Percentiles rank a stretch among this genome's conserved stretches.
phyloP scores from a whole-genome alignment of 1,140 invertebrate species.

The Drosophila bifasciata region DNA sequence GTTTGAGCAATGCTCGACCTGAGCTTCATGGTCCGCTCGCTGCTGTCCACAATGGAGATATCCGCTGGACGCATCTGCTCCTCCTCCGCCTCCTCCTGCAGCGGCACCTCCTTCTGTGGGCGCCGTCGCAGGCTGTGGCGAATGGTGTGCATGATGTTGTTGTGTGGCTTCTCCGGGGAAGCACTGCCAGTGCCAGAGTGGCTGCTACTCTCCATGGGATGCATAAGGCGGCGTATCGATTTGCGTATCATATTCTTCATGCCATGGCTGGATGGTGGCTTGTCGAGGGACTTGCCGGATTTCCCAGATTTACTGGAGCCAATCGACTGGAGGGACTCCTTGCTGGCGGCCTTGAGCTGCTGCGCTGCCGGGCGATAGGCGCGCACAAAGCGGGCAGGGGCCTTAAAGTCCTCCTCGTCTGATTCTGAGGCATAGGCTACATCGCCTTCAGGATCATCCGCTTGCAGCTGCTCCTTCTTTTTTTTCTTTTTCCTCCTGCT shows the following conservation, averaged over 20 bases:
- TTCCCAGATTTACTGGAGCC: slow-evolving; percentile 37
- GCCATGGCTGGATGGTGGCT: slow-evolving; percentile 20
- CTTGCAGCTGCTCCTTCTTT: slow-evolving; percentile 4
- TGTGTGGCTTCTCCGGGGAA: slow-evolving; percentile 34
- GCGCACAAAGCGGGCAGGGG: slow-evolving; percentile 74
- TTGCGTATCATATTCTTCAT: slow-evolving; percentile 74
- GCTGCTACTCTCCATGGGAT: slow-evolving; percentile 33
- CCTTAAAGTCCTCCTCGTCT: slow-evolving; percentile 68
- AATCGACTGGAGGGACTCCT: slow-evolving; percentile 69
- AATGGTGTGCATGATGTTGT: slow-evolving; percentile 60
- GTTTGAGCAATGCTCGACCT: slow-evolving; percentile 58
- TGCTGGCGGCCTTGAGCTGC: slow-evolving; percentile 53
- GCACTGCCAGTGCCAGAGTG: background rate
- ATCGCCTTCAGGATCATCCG: slow-evolving; percentile 35
- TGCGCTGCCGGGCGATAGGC: slow-evolving; percentile 59
- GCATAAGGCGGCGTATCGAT: slow-evolving; percentile 75
- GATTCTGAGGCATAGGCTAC: slow-evolving; percentile 77
- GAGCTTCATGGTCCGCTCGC: slow-evolving; percentile 72
- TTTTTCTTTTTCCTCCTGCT: slow-evolving; percentile 11
- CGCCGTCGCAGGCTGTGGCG: slow-evolving; percentile 74
- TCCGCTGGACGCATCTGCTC: slow-evolving; percentile 23
- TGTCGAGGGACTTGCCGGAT: slow-evolving; percentile 29
- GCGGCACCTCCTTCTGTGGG: slow-evolving; percentile 40
- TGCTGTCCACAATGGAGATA: slow-evolving; percentile 74
- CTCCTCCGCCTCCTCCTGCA: slow-evolving; percentile 1